Evolutionary conservation across 2,113 vertebrate genomes (phyloP).

Genomic region (Dryoscopus gambensis): DNA sequence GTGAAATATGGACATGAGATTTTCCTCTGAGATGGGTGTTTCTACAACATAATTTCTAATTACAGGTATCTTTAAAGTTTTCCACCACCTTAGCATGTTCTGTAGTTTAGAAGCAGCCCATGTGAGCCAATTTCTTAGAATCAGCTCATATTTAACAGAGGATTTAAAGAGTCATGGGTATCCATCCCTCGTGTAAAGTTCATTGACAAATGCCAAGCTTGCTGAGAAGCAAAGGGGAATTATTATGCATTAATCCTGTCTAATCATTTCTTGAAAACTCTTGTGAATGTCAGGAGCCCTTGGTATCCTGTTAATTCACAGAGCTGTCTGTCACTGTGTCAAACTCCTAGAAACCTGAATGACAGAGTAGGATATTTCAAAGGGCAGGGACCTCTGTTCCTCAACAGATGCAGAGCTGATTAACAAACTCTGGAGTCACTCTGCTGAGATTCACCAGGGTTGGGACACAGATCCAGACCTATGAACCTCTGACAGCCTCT

Average conservation of each 20-base stretch:
- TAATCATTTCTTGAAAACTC: neutral
- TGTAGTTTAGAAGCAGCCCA: neutral
- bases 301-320: neutral
- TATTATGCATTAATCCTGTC: neutral
- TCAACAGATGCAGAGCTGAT: rapidly evolving
- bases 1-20: neutral
- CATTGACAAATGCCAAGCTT: neutral
- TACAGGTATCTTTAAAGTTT: neutral
- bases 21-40: neutral
- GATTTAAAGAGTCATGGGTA: neutral
- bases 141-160: neutral
- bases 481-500: neutral
- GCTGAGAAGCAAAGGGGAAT: neutral
- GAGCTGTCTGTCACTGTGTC: neutral
- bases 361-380: neutral
- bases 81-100: neutral
- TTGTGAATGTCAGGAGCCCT: neutral
- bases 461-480: neutral
- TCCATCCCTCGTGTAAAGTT: neutral
- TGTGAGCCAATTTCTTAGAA: neutral
- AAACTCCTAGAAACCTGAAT: neutral
- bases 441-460: rapidly evolving
- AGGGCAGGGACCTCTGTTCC: neutral
- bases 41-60: neutral
- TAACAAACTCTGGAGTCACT: neutral